phyloP scores from a whole-genome alignment of 1,140 invertebrate species.

The Phocides pigmalion region DNA sequence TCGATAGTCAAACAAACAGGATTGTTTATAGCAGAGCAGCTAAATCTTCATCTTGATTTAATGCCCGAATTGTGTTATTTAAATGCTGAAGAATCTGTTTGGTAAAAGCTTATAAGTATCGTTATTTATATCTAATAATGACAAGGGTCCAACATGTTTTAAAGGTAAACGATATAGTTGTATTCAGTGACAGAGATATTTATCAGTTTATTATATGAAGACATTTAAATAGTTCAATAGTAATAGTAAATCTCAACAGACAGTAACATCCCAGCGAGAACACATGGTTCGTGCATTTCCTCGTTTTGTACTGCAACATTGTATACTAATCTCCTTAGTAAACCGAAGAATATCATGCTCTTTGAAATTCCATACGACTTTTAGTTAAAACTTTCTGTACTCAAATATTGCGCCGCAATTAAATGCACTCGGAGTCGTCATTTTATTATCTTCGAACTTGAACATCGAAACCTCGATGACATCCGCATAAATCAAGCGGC shows the following conservation, averaged over 20 bases:
- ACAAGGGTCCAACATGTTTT: background rate
- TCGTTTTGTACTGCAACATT: conserved; percentile 25
- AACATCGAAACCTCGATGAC: conserved; percentile 63
- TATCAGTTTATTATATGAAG: conserved; percentile 8
- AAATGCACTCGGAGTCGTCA: conserved; percentile 38
- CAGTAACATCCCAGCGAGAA: conserved; percentile 24
- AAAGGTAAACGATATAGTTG: background rate
- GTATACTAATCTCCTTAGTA: conserved; percentile 26
- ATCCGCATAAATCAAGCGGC: conserved; percentile 76
- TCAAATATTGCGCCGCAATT: conserved; percentile 36
- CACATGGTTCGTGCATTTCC: conserved; percentile 25
- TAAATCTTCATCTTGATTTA: conserved; percentile 22
- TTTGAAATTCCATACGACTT: background rate
- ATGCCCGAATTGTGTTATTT: conserved; percentile 11
- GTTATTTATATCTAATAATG: too few species aligned
- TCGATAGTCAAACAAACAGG: conserved; percentile 47
- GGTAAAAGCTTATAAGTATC: background rate
- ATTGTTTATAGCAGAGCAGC: conserved; percentile 32
- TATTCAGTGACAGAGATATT: background rate
- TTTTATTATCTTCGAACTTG: conserved; percentile 58
- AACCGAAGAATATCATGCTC: conserved; percentile 7
- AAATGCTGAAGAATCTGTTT: background rate
- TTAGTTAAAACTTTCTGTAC: conserved; percentile 12
- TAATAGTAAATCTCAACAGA: conserved; percentile 23
- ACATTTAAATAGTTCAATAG: conserved; percentile 27